These are phyloP conservation scores for Drosophila equinoxialis DNA, from an alignment of 1,140 invertebrate genomes.

Conservation along the genomic window DNA sequence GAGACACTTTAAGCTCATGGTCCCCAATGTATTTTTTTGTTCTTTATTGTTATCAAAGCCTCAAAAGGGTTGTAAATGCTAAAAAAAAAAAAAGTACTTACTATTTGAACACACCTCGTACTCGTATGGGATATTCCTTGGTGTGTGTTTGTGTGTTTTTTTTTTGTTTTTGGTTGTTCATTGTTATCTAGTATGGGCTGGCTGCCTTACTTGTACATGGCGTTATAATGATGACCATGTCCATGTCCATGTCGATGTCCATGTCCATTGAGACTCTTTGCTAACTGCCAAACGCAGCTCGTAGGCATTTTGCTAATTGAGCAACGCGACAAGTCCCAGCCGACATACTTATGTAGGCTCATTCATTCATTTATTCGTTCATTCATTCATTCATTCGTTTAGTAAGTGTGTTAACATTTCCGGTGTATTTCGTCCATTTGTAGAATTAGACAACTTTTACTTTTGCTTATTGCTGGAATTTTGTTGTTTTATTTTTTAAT, in stretches of 20 bases:
- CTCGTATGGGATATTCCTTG: background rate
- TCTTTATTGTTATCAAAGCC: too few relatives aligned
- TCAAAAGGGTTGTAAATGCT: too few relatives aligned
- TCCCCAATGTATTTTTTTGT: too few relatives aligned
- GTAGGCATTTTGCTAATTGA: slow-evolving; percentile 75
- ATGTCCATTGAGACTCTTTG: slow-evolving; percentile 47
- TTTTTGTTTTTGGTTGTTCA: slow-evolving; percentile 10
- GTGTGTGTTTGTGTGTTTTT: background rate
- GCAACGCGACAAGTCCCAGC: slow-evolving; percentile 60
- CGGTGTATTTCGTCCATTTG: slow-evolving; percentile 63
- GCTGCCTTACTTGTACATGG: slow-evolving; percentile 12
- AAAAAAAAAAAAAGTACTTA: too few relatives aligned
- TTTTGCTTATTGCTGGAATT: slow-evolving; percentile 43
- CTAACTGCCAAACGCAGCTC: slow-evolving; percentile 45
- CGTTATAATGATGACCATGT: slow-evolving; percentile 60
- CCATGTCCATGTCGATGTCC: slow-evolving; percentile 27
- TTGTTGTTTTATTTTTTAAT: slow-evolving; percentile 22
- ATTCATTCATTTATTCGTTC: slow-evolving; percentile 4
- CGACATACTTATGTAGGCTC: background rate
- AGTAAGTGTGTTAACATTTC: slow-evolving; percentile 76
- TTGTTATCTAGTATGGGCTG: slow-evolving; percentile 35
- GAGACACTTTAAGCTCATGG: too few relatives aligned
- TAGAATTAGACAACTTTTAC: slow-evolving; percentile 72
- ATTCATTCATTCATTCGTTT: slow-evolving; percentile 42
- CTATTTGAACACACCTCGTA: background rate